Evolutionary conservation across 2,797 vertebrate species (phyloP).

Genomic region (Scleropages formosus): DNA sequence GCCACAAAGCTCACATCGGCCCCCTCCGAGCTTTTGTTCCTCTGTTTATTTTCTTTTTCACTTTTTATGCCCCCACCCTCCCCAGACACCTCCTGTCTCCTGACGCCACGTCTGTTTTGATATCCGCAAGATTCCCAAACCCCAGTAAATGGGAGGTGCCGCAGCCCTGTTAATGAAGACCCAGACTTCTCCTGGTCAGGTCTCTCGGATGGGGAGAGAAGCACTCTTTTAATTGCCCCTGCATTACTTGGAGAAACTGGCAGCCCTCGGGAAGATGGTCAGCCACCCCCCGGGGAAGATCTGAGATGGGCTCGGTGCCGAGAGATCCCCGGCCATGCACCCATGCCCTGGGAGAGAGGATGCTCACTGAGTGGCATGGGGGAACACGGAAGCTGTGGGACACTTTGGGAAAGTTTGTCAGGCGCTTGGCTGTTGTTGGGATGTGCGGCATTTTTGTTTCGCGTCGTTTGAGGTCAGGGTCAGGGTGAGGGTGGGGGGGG

Average conservation of each 20-base stretch:
- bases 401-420: conserved; percentile 79
- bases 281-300: neutral
- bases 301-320: conserved; percentile 21
- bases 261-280: neutral
- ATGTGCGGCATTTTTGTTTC: conserved; percentile 68
- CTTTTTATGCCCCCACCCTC: conserved; percentile 28
- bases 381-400: conserved; percentile 70
- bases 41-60: conserved; percentile 20
- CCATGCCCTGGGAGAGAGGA: neutral
- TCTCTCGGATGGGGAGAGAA: conserved; percentile 22
- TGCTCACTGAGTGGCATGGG: conserved; percentile 60
- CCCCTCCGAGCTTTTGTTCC: conserved; percentile 18
- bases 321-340: conserved; percentile 10
- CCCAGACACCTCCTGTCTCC: conserved; percentile 23
- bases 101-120: conserved; percentile 31
- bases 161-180: conserved; percentile 35
- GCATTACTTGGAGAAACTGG: neutral
- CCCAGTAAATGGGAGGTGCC: conserved; percentile 31
- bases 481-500: conserved; percentile 36
- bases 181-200: conserved; percentile 14
- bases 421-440: conserved; percentile 79
- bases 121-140: conserved; percentile 25
- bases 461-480: conserved; percentile 59
- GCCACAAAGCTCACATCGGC: conserved; percentile 24
- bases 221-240: conserved; percentile 18